Conservation (phyloP, 2,888 invertebrate species). For the Gortyna flavago region DNA sequence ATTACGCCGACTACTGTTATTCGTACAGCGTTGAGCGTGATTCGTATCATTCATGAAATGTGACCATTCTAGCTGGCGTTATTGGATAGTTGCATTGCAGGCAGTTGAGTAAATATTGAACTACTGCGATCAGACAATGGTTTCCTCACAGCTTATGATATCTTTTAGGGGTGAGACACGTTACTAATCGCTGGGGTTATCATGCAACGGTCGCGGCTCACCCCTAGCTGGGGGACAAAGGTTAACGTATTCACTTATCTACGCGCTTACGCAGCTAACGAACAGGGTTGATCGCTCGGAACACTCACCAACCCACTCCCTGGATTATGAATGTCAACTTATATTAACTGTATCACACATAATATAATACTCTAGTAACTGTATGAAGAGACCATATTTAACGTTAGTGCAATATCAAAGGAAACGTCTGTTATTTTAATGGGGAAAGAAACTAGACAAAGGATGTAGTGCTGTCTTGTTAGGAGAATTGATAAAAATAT, state of each 20-base stretch:
- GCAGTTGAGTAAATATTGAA: conserved; percentile 61
- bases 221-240: conserved; percentile 77
- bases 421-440: conserved; percentile 15
- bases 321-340: conserved; percentile 19
- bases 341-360: conserved; percentile 16
- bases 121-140: conserved; percentile 55
- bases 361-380: too few species aligned
- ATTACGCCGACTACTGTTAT: conserved; percentile 60
- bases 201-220: conserved; percentile 76
- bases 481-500: neutral
- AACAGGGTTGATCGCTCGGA: conserved; percentile 67
- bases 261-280: conserved; percentile 63
- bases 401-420: neutral
- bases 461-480: conserved; percentile 11
- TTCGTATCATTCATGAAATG: conserved; percentile 41
- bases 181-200: conserved; percentile 77
- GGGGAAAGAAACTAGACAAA: conserved; percentile 1
- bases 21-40: conserved; percentile 20
- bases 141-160: conserved; percentile 53
- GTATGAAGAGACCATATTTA: neutral
- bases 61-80: conserved; percentile 1
- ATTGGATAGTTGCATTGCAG: conserved; percentile 38
- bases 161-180: conserved; percentile 64
- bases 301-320: conserved; percentile 32
- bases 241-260: conserved; percentile 85